Evolutionary conservation across 2,113 vertebrate species (phyloP), one percentile per base, ranked within the genome.

Genomic region (Megaptera novaeangliae): DNA sequence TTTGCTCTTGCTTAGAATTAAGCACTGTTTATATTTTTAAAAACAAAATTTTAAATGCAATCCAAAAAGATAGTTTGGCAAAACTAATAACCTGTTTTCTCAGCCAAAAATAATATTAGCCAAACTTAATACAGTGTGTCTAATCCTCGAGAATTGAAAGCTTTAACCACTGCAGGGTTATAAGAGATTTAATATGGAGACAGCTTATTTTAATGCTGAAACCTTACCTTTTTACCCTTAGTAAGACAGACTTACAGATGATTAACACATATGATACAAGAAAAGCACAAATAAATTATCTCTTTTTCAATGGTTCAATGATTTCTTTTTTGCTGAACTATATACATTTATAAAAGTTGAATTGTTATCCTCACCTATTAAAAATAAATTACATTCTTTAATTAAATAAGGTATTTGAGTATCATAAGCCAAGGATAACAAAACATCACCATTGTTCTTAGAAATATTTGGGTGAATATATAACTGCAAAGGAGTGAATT

Each of bases 361-460:
- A 41, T 71, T 96, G 21, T 59, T 91, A 88, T 49, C 36, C 34
- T 52, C 5, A 91, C 29, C 3, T 52, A 91, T 77, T 82, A 63
- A 94, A 91, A 91, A 86, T 84, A 83, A 91, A 91, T 81, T 69
- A 25, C 1, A 49, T 34, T 91, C 11, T 61, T 96, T 78, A 80
- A 63, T 88, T 96, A 96, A 92, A 93, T 90, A 66, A 87, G 36
- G 14, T 59, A 83, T 64, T 83, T 95, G n/a, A 59, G 34, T 89
- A 82, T 91, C 69, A 69, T 82, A 46, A 80, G 59, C 49, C 29
- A 81, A 95, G 7, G 34, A 61, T 95, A 94, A 93, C 14, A 88
- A 93, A 49, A 61, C 1, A 29, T 44, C 27, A 94, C 1, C 8
- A 49, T 23, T 78, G 3, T 61, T 85, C 8, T 72, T 72, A 69